Base-by-base conservation (phyloP, 2,797 vertebrate genomes). In the Falco peregrinus region DNA sequence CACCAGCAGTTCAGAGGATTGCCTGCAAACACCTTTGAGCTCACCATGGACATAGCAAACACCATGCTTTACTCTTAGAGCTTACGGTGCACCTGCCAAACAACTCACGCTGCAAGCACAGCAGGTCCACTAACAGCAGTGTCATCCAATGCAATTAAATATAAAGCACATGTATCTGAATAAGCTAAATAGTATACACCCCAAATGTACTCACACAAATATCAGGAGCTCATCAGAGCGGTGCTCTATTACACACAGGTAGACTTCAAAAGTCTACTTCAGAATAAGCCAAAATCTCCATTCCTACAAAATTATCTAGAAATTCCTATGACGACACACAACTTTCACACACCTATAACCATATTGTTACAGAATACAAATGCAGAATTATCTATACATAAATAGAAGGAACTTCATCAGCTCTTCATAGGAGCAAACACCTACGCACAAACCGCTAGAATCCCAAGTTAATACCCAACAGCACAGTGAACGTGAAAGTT, bases 131-230 rank as follows among this genome's bases (percentile, higher is more conserved):
- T 4, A 31, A 16, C 19, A 15, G 51, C 2, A 67, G 60, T 10
- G 13, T 28, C 39, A 22, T 13, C 70, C 59, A n/a, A 19, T 1
- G 2, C 17, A 5, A 39, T 5, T 13, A 17, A 39, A 31, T 16
- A 25, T 7, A 20, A 24, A 33, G 31, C 61, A 26, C 2, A 0
- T 4, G 2, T 1, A 25, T 3, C 13, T 19, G 43, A 47, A 33
- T 9, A n/a, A 64, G 7, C 45, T 17, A 7, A 47, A 5, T 19
- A 53, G 41, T 4, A 33, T 45, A 33, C 22, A 70, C 18, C 22
- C 57, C n/a, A 41, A 41, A 35, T 1, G 15, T 13, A 24, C 9
- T 11, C 25, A 18, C 8, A 16, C 4, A 19, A 43, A 33, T 13
- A 43, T 5, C 3, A 17, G 16, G 28, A 51, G 33, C 22, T 29